phyloP scores from a whole-genome alignment of 2,888 invertebrate species.

The Alsophila aescularia region DNA sequence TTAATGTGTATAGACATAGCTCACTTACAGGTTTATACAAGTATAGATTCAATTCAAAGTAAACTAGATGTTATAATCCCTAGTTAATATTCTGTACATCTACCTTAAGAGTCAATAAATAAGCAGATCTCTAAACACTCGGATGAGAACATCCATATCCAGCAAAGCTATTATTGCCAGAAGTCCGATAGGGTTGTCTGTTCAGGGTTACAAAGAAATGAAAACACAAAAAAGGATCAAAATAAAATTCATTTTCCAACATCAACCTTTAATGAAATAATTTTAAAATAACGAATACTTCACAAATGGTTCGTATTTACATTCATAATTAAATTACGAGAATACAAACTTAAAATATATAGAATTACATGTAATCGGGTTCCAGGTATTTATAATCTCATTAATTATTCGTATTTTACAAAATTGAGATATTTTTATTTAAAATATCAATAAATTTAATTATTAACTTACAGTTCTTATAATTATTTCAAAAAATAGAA shows the following conservation, averaged over 20 bases:
- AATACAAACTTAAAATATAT: constrained; percentile 13
- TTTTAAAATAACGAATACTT: constrained; percentile 55
- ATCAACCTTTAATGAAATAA: constrained; percentile 71
- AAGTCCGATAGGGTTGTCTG: no score
- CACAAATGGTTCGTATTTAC: constrained; percentile 55
- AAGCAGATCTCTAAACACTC: no score
- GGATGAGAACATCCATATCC: no score
- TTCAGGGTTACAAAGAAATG: background rate
- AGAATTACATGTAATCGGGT: constrained; percentile 10
- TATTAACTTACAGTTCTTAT: constrained; percentile 8
- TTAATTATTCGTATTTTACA: constrained; percentile 19
- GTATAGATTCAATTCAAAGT: no score
- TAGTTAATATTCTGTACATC: no score
- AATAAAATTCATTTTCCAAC: constrained; percentile 52
- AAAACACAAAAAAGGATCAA: constrained; percentile 9
- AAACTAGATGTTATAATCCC: no score
- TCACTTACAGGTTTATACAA: no score
- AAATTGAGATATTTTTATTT: constrained; percentile 8
- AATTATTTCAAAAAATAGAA: constrained; percentile 15
- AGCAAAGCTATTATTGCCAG: no score
- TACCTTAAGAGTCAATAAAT: no score
- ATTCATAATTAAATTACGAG: constrained; percentile 23
- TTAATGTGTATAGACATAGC: no score
- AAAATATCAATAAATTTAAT: constrained; percentile 2
- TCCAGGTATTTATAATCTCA: constrained; percentile 10